Conservation (phyloP, 2,888 invertebrate species). For the Matsumyia berberina region DNA sequence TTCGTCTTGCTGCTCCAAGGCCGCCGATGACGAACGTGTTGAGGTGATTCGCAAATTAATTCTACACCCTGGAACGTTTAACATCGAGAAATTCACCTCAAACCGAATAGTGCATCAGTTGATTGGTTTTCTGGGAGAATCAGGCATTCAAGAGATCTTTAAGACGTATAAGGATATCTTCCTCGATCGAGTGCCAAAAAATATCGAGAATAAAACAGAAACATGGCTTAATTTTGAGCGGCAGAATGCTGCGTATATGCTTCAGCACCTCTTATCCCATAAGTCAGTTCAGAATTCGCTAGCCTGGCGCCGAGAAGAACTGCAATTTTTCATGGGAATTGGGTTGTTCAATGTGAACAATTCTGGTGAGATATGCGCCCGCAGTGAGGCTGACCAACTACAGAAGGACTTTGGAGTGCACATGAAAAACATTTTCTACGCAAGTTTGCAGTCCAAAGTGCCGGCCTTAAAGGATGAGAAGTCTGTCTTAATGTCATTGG, state of each 20-base stretch:
- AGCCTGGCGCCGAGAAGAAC: slow-evolving; percentile 88
- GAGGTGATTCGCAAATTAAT: slow-evolving; percentile 87
- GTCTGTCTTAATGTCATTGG: slow-evolving; percentile 86
- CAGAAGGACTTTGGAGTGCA: slow-evolving; percentile 86
- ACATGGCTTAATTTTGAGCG: slow-evolving; percentile 89
- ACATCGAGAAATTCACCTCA: slow-evolving; percentile 90
- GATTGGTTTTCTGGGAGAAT: slow-evolving; percentile 86
- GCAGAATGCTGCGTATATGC: slow-evolving; percentile 87
- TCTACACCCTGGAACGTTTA: slow-evolving; percentile 89
- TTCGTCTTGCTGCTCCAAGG: slow-evolving; percentile 85
- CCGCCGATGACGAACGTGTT: slow-evolving; percentile 86
- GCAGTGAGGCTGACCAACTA: slow-evolving; percentile 83
- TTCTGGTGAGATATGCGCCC: slow-evolving; percentile 78
- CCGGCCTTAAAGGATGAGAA: slow-evolving; percentile 88
- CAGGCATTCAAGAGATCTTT: slow-evolving; percentile 88
- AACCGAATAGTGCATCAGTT: slow-evolving; percentile 88
- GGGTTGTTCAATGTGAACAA: slow-evolving; percentile 87
- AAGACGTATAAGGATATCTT: slow-evolving; percentile 87
- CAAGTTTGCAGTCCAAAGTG: slow-evolving; percentile 88
- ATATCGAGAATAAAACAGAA: slow-evolving; percentile 81
- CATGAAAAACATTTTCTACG: slow-evolving; percentile 89
- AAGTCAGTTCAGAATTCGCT: slow-evolving; percentile 81
- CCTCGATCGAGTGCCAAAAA: slow-evolving; percentile 85
- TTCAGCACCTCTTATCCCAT: slow-evolving; percentile 84
- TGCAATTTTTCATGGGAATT: slow-evolving; percentile 88